Percentiles rank a stretch among this genome's conserved stretches.
Conservation (phyloP, 2,113 vertebrate species). For the Cyprinus carpio region DNA sequence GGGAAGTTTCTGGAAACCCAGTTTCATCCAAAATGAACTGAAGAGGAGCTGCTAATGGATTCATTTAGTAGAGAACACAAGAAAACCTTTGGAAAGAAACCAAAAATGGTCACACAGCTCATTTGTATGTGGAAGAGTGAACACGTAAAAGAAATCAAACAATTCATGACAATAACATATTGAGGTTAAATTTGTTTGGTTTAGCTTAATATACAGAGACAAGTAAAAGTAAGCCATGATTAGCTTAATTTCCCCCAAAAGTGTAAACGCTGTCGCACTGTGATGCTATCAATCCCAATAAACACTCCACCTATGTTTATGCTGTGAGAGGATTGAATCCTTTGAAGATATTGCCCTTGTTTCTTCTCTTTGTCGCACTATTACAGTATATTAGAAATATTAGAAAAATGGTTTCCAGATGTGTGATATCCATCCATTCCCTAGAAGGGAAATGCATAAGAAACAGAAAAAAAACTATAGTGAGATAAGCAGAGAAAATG, state of each 20-base stretch:
- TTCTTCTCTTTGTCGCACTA: constrained; percentile 43
- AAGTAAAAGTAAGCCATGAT: neutral
- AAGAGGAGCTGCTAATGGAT: neutral
- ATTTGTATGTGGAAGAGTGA: neutral
- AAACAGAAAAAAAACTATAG: neutral
- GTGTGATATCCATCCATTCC: constrained; percentile 43
- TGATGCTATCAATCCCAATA: neutral
- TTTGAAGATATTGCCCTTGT: neutral
- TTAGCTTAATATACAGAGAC: neutral
- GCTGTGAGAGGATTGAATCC: neutral
- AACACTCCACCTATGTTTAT: neutral
- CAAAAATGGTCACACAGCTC: neutral
- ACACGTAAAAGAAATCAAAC: neutral
- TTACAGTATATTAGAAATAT: constrained; percentile 3
- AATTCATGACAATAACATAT: neutral
- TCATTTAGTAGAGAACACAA: neutral
- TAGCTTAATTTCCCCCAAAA: neutral
- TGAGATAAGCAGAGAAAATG: neutral
- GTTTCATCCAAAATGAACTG: constrained; percentile 20
- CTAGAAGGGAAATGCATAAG: neutral
- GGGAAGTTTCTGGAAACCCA: constrained; percentile 51
- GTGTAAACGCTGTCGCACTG: neutral
- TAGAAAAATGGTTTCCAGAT: constrained; percentile 53
- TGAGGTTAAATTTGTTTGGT: no score
- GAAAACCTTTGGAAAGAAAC: neutral